phyloP scores from a whole-genome alignment of 2,888 invertebrate species.

The Sclerodermus sp. region DNA sequence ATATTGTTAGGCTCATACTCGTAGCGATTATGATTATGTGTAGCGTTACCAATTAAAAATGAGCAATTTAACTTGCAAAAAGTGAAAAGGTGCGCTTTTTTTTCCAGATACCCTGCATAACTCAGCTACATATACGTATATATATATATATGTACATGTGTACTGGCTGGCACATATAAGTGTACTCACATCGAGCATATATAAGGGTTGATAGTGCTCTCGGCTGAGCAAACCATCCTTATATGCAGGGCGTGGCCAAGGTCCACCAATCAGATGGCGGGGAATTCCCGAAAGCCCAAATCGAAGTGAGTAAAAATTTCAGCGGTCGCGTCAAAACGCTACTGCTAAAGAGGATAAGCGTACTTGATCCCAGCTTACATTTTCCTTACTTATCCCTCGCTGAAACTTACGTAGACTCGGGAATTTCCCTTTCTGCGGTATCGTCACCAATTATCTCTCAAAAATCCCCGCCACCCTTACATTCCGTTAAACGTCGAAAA shows the following conservation, averaged over 20 bases:
- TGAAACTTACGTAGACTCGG: neutral
- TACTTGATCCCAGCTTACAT: conserved; percentile 48
- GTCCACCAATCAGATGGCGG: conserved; percentile 48
- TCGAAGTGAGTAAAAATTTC: conserved; percentile 52
- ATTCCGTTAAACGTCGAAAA: too few species aligned
- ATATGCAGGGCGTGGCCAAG: conserved; percentile 53
- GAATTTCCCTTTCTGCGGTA: too few species aligned
- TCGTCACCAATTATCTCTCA: too few species aligned
- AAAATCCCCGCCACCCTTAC: too few species aligned
- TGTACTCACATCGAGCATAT: conserved; percentile 41
- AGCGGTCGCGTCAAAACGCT: conserved; percentile 51
- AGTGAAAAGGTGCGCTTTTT: too few species aligned
- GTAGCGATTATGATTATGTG: too few species aligned
- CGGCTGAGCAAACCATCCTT: conserved; percentile 46
- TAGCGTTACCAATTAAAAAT: too few species aligned
- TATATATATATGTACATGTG: conserved; percentile 5
- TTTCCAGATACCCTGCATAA: too few species aligned
- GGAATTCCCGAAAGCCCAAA: conserved; percentile 47
- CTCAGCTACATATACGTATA: conserved; percentile 2
- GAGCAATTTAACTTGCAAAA: too few species aligned
- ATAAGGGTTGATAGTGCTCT: conserved; percentile 49
- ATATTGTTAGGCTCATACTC: too few species aligned
- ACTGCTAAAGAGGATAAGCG: conserved; percentile 45
- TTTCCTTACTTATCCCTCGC: conserved; percentile 35
- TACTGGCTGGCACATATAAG: conserved; percentile 26